phyloP scores from a whole-genome alignment of 2,797 vertebrate genomes.

The Sparidentex hasta region DNA sequence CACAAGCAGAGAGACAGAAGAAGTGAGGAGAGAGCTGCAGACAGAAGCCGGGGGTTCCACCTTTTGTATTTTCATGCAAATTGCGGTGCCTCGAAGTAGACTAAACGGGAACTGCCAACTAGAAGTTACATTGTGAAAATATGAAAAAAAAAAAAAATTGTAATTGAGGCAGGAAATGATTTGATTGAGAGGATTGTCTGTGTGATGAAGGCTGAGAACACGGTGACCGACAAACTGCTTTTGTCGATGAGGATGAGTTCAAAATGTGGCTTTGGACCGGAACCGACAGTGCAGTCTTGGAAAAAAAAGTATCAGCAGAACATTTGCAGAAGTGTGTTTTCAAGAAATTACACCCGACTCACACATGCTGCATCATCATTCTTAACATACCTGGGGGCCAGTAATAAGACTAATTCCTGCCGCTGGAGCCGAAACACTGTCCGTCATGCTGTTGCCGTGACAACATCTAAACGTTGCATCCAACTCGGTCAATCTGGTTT shows the following conservation, averaged over 20 bases:
- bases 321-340: not conserved
- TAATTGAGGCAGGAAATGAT: slow-evolving; percentile 21
- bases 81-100: not conserved
- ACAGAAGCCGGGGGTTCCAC: slow-evolving; percentile 23
- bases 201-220: slow-evolving; percentile 5
- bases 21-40: slow-evolving; percentile 39
- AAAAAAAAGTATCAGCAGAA: not conserved
- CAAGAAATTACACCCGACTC: slow-evolving; percentile 3
- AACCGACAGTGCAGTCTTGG: not conserved
- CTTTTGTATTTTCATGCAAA: slow-evolving; percentile 51
- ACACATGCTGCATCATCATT: not conserved
- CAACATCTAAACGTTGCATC: slow-evolving; percentile 2
- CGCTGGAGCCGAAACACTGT: not conserved
- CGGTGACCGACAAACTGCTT: not conserved
- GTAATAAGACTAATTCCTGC: slow-evolving; percentile 5
- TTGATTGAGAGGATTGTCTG: slow-evolving; percentile 10
- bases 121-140: not conserved
- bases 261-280: slow-evolving; percentile 13
- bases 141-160: slow-evolving; percentile 8
- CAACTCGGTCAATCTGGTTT: not conserved
- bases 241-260: slow-evolving; percentile 15
- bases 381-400: not conserved
- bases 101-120: not conserved
- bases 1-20: slow-evolving; percentile 25
- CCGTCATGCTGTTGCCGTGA: slow-evolving; percentile 31